Base-by-base conservation (phyloP, 1,140 invertebrate species). In the Saccostrea glomerata region DNA sequence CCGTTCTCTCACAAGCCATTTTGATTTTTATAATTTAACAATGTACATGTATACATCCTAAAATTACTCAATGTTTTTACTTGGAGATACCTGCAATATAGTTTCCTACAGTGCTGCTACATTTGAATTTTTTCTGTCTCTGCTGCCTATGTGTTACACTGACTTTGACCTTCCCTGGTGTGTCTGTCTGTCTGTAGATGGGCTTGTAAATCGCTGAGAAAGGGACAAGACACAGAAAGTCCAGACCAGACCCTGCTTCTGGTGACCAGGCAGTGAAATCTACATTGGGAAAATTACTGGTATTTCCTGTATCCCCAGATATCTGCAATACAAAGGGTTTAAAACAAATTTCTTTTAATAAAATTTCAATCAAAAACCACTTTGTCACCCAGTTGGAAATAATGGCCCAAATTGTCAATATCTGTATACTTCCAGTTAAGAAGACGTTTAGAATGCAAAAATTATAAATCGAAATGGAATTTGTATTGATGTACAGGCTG, bases 151-250 rank as follows among this genome's bases (percentile, higher is more conserved):
- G 91, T 17, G 87, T 87, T 4, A 83, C 54, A 12, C 92, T 92
- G 11, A 89, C 63, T 86, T 90, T 91, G 9, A 92, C 86, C 70
- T 93, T 93, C 15, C 89, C 88, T 12, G 60, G n/a, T 20, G 88
- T 85, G 13, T 82, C 66, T 73, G 83, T 73, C 56, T 92, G 89
- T n/a, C 88, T 73, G 63, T 90, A 88, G 36, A 73, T 47, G 11
- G 82, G 85, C 60, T 88, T 73, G 86, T 91, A 91, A 2, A 36
- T 70, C 30, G 84, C 66, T n/a, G 73, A 85, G 87, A 92, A 91
- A 30, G 92, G 91, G 30, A 93, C 86, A 70, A 93, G 86, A 82
- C 92, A 92, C 60, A 93, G 86, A 88, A 89, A 92, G 60, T 93
- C 88, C 1, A 93, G 85, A 30, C 91, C 90, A 56, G 90, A 90